Evolutionary conservation across 2,888 invertebrate genomes (phyloP), one percentile per base, ranked within the genome.

Genomic region (Euzetes globulus): DNA sequence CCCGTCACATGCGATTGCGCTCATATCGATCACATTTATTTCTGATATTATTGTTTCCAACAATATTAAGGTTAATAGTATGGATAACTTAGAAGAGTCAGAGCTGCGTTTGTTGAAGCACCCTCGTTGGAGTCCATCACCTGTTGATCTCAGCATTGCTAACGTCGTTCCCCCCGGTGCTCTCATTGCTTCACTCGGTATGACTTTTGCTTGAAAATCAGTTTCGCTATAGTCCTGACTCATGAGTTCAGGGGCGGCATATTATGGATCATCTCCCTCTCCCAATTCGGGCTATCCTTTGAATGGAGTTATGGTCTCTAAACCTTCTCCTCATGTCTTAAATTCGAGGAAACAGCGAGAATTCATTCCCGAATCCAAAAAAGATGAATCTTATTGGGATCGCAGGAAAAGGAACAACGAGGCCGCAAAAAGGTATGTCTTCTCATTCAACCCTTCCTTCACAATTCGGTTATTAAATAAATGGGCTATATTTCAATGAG

Each of bases 331-430:
- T n/a, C 47, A 27, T 27, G 58, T 75, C 17, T 19, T 72, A 15
- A 72, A 45, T 33, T 70, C 77, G 0, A 88, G 95, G 80, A 96
- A 96, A 82, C 95, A 95, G 82, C 87, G 97, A 17, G 95, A 96
- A 83, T 96, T 97, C 84, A 96, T 95, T 77, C 96, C 96, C 0
- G 96, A 96, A 82, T 92, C 88, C 84, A 94, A 94, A 83, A 97
- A 97, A 82, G 96, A 97, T 81, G 94, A 95, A 80, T 92, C 91
- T 81, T 97, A 97, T 84, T 97, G 98, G 98, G 95, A 96, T 83
- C 88, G 96, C 75, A 87, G 98, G 75, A 87, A 96, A 77, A 88
- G 96, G 76, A 97, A 98, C 84, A 98, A 98, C 84, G 96, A 96
- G 83, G 97, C 97, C 0, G 97, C 97, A 75, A 94, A 97, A 82